Evolutionary conservation across 2,888 invertebrate species (phyloP).

Genomic region (Sialis lutaria): DNA sequence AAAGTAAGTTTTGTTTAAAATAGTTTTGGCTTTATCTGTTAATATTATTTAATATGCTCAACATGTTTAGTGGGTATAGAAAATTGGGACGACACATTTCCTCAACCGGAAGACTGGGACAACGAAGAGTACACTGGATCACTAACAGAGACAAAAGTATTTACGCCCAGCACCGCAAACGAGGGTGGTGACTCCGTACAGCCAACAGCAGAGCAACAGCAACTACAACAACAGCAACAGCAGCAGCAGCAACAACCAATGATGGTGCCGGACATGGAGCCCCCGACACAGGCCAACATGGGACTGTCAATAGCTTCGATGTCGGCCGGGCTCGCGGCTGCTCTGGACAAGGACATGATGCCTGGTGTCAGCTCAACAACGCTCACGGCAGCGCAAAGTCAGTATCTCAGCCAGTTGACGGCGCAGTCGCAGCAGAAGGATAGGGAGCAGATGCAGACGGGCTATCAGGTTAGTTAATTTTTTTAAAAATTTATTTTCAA

Average conservation of each 20-base stretch:
- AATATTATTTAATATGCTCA: not conserved
- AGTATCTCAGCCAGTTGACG: constrained; percentile 37
- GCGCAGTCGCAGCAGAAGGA: constrained; percentile 24
- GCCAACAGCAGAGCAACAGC: not conserved
- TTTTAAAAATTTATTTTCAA: too few species aligned
- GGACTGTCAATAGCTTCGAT: too few species aligned
- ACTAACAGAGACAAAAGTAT: constrained; percentile 85
- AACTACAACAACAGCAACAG: constrained; percentile 5
- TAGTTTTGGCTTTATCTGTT: too few species aligned
- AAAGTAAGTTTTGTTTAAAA: not conserved
- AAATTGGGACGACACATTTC: constrained; percentile 34
- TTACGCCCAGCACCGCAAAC: constrained; percentile 47
- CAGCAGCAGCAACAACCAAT: constrained; percentile 1
- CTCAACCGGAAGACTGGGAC: constrained; percentile 63
- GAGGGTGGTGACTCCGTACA: constrained; percentile 14
- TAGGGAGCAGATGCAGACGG: constrained; percentile 23
- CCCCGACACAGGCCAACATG: too few species aligned
- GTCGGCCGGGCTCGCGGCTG: too few species aligned
- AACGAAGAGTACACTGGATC: constrained; percentile 92
- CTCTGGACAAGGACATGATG: too few species aligned
- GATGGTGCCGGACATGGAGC: constrained; percentile 7
- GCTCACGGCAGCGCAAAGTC: constrained; percentile 37
- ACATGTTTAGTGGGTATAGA: constrained; percentile 15
- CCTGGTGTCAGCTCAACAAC: constrained; percentile 11
- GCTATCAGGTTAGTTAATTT: too few species aligned